Evolutionary conservation across 2,797 vertebrate species (phyloP).

Genomic region (Dromococcyx pavoninus): DNA sequence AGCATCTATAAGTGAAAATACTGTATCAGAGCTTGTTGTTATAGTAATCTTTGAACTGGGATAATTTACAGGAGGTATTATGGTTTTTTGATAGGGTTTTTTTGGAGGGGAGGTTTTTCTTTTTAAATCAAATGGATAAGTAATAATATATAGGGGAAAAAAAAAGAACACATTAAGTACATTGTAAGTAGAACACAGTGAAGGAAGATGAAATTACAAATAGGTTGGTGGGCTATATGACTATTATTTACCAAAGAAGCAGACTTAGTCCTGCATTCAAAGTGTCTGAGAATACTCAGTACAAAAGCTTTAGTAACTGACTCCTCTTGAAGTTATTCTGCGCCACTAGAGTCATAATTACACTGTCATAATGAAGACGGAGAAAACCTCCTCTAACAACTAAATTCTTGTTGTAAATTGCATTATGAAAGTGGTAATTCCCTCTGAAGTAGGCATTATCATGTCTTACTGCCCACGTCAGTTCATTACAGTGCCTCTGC

Average conservation of each 20-base stretch:
- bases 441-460: not conserved
- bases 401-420: not conserved
- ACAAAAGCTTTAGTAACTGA: slow-evolving; percentile 41
- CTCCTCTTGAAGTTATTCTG: slow-evolving; percentile 38
- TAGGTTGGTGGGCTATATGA: not conserved
- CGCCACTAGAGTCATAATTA: slow-evolving; percentile 60
- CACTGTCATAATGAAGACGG: slow-evolving; percentile 54
- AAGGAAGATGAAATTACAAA: not conserved
- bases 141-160: not conserved
- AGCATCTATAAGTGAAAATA: not conserved
- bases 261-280: not conserved
- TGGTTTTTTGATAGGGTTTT: not conserved
- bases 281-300: slow-evolving; percentile 28
- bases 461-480: not conserved
- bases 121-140: not conserved
- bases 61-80: not conserved
- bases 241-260: not conserved
- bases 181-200: not conserved
- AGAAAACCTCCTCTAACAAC: not conserved
- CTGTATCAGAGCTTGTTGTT: not conserved
- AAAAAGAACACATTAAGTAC: not conserved
- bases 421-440: not conserved
- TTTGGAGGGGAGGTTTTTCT: not conserved
- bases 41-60: not conserved
- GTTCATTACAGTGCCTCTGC: slow-evolving; percentile 17